phyloP scores from a whole-genome alignment of 2,797 vertebrate species.

The Meriones psammophilus region DNA sequence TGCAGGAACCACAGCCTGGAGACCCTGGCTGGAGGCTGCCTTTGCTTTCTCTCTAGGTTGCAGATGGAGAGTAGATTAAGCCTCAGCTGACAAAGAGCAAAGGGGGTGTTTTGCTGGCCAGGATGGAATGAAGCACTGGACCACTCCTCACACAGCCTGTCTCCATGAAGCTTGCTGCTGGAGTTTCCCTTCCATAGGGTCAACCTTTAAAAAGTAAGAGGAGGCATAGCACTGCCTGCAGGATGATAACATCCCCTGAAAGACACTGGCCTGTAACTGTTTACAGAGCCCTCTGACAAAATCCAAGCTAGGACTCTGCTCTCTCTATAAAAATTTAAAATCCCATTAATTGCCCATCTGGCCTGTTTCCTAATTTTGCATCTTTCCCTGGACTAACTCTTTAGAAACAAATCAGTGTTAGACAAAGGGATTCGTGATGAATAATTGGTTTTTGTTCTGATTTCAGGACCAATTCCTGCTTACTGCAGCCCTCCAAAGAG shows the following conservation, averaged over 20 bases:
- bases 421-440: conserved; percentile 87
- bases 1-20: not conserved
- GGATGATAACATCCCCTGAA: conserved; percentile 76
- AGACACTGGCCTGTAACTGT: conserved; percentile 85
- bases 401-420: conserved; percentile 87
- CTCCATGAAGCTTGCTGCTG: conserved; percentile 58
- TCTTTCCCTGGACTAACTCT: conserved; percentile 87
- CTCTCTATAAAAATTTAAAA: conserved; percentile 89
- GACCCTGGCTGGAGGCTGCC: not conserved
- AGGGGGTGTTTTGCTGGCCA: not conserved
- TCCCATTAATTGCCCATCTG: conserved; percentile 90
- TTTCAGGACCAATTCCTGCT: conserved; percentile 85
- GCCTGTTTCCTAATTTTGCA: conserved; percentile 88
- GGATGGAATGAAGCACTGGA: not conserved
- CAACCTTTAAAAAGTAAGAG: not conserved
- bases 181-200: not conserved
- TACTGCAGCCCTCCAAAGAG: conserved; percentile 70
- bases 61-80: not conserved
- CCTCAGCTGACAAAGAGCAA: not conserved
- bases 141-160: not conserved
- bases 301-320: conserved; percentile 70
- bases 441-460: conserved; percentile 87
- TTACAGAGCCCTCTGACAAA: conserved; percentile 75
- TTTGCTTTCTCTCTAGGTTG: not conserved
- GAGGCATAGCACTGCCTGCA: conserved; percentile 75